Conservation (phyloP, 2,888 invertebrate genomes). For the Elmis aenea region DNA sequence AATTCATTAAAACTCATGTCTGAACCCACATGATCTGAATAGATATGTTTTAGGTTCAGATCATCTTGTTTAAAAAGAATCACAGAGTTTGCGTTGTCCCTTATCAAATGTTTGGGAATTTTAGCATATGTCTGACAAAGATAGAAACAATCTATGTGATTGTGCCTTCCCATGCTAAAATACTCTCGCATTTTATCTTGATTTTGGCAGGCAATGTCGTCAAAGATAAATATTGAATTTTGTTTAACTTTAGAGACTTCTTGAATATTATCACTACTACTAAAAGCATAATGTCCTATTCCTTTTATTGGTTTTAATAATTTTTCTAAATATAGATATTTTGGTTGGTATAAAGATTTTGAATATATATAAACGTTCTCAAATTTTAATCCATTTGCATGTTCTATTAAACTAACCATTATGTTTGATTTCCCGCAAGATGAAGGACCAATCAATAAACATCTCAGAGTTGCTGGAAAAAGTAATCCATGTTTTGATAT, state of each 20-base stretch:
- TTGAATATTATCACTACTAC: slow-evolving; percentile 19
- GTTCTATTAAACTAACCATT: slow-evolving; percentile 9
- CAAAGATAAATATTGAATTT: slow-evolving; percentile 37
- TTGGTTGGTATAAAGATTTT: no score
- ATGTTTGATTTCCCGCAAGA: slow-evolving; percentile 16
- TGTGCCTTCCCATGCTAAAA: slow-evolving; percentile 35
- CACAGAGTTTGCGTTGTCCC: slow-evolving; percentile 36
- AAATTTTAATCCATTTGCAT: slow-evolving; percentile 14
- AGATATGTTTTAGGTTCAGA: slow-evolving; percentile 35
- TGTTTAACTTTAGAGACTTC: slow-evolving; percentile 23
- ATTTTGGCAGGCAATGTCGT: slow-evolving; percentile 36
- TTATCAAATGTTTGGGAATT: slow-evolving; percentile 36
- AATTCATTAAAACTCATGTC: slow-evolving; percentile 32
- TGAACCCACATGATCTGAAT: slow-evolving; percentile 25
- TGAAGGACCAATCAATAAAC: slow-evolving; percentile 9
- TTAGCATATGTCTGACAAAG: slow-evolving; percentile 34
- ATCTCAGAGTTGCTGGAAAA: no score
- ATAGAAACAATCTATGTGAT: slow-evolving; percentile 34
- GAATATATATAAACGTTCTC: no score
- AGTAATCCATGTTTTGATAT: no score
- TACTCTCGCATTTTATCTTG: slow-evolving; percentile 30
- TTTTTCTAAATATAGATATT: slow-evolving; percentile 26
- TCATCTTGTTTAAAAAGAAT: slow-evolving; percentile 36
- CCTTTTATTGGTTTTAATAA: slow-evolving; percentile 20
- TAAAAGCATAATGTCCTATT: no score